These are phyloP conservation scores for Drosophila pandora DNA, from an alignment of 1,140 invertebrate genomes.

Conservation along the genomic window DNA sequence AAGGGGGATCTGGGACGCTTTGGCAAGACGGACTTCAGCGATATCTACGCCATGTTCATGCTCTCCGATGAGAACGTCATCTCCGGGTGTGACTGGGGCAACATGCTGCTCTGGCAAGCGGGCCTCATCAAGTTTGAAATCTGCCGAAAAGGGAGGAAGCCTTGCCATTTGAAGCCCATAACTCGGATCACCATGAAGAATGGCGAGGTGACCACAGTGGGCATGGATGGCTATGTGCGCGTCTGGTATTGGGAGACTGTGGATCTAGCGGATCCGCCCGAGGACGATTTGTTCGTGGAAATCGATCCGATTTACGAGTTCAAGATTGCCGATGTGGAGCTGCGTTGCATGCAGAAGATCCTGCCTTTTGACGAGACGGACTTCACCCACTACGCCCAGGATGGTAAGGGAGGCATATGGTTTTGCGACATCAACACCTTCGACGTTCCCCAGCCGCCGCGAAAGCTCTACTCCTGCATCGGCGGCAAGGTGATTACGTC, in stretches of 20 bases:
- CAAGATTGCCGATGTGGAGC: constrained; percentile 70
- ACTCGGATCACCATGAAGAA: constrained; percentile 89
- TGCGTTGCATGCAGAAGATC: constrained; percentile 70
- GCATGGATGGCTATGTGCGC: constrained; percentile 92
- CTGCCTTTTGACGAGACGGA: constrained; percentile 56
- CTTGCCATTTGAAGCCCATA: constrained; percentile 90
- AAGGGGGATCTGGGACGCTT: constrained; percentile 93
- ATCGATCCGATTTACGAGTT: constrained; percentile 93
- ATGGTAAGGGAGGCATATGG: constrained; percentile 93
- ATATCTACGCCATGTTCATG: constrained; percentile 92
- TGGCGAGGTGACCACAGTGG: constrained; percentile 87
- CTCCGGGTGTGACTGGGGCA: constrained; percentile 94
- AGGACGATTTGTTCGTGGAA: constrained; percentile 91
- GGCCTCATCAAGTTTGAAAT: constrained; percentile 93
- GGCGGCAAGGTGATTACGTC: constrained; percentile 89
- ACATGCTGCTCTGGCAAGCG: constrained; percentile 94
- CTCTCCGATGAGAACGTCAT: constrained; percentile 94
- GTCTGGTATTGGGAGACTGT: constrained; percentile 95
- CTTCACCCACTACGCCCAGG: constrained; percentile 84
- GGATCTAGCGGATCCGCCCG: constrained; percentile 90
- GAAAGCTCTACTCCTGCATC: constrained; percentile 89
- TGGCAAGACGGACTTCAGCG: constrained; percentile 95
- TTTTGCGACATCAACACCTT: constrained; percentile 89
- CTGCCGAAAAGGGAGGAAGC: constrained; percentile 87
- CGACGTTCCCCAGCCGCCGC: constrained; percentile 85